Percentiles rank a stretch among this genome's conserved stretches.
Evolutionary conservation across 2,888 invertebrate species (phyloP).

Genomic region (Cephus runcator): DNA sequence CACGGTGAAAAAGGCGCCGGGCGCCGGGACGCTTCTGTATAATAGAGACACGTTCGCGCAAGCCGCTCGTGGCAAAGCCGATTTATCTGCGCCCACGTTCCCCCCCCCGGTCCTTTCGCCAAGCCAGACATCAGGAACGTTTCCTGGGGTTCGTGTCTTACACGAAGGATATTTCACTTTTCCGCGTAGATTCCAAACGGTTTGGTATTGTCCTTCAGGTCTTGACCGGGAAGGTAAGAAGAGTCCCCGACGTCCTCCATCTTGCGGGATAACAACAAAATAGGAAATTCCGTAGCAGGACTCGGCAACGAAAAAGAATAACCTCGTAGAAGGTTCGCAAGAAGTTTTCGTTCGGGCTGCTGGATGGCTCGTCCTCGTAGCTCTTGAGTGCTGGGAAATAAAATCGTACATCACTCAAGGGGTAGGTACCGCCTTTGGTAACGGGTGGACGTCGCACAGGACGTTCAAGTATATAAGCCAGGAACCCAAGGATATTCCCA

Average conservation of each 20-base stretch:
- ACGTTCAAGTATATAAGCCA: constrained; percentile 18
- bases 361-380: neutral
- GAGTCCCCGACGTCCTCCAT: neutral
- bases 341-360: neutral
- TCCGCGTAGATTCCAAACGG: constrained; percentile 29
- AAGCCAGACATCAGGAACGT: neutral
- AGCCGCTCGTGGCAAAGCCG: constrained; percentile 54
- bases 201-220: neutral
- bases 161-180: constrained; percentile 56
- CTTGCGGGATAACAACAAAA: neutral
- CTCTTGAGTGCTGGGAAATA: constrained; percentile 26
- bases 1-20: neutral
- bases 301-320: neutral
- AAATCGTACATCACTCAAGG: constrained; percentile 43
- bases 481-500: constrained; percentile 7
- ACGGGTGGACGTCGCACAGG: constrained; percentile 23
- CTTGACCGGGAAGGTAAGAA: neutral
- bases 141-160: constrained; percentile 49
- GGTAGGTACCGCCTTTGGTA: constrained; percentile 27
- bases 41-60: constrained; percentile 59
- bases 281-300: neutral
- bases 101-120: neutral
- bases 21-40: constrained; percentile 10
- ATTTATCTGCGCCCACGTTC: constrained; percentile 56
- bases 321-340: neutral